Base-by-base conservation (phyloP, 2,113 vertebrate genomes). In the Sturnira hondurensis region DNA sequence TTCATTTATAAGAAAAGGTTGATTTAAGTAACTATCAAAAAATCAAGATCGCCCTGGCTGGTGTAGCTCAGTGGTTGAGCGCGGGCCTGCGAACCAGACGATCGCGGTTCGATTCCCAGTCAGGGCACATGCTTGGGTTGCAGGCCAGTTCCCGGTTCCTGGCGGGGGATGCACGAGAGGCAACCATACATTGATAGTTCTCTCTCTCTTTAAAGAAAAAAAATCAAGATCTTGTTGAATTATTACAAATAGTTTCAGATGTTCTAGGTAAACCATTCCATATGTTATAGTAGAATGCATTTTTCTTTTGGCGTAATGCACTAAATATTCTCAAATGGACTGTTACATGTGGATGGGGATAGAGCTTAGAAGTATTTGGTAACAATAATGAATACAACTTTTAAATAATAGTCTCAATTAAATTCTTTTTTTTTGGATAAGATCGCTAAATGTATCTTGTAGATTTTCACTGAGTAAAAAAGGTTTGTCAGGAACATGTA, bases 401-500 rank as follows among this genome's bases (percentile, higher is more conserved):
- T 76, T 63, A 94, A 94, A 74, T 36, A 89, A 33, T 38, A 52
- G 31, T 82, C 15, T 13, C 26, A 33, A 36, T 73, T 84, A 67
- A 92, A 45, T 78, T 36, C 12, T 31, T 76, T 7, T 76, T 7
- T 85, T 38, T 87, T 50, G 10, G 65, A 52, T 89, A 84, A 86
- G 33, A 89, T 83, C 47, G 78, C 17, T 93, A 92, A 97, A 74
- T 90, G 17, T 43, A 95, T 83, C 47, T 78, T 80, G 68, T 6
- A 80, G 56, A 73, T 65, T 12, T 80, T 85, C 85, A 45, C 71
- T 86, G 31, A 96, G 8, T 73, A 47, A 24, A 58, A 58, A 24
- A 24, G 56, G 9, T 20, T 58, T 58, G 56, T 24, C 56, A 58
- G 22, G 56, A 10, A 58, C 56, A 58, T 58, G 56, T 58, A 24